Evolutionary conservation across 1,140 invertebrate species (phyloP), one percentile per base, ranked within the genome.

Genomic region (Drosophila tsacasi): DNA sequence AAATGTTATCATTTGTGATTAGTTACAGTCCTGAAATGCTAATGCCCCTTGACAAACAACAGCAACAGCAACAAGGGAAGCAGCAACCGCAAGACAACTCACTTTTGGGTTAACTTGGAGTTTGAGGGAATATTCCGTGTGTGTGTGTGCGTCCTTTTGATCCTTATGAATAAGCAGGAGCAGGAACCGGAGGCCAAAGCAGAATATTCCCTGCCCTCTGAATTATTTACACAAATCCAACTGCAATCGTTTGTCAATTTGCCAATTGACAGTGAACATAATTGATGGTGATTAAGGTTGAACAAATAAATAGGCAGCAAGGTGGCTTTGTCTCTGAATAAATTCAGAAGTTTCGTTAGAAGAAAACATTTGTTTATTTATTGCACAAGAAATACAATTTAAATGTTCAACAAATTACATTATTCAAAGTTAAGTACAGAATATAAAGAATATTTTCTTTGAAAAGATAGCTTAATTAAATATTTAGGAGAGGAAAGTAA

Each of bases 1-100:
- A 90, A 85, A 90, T 90, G 86, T 91, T 90, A 90, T 90, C 85
- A 90, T 90, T 91, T 90, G 79, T 80, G 85, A 90, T 90, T 90
- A 91, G 85, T 90, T 90, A 91, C 86, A 85, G 85, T 82, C 79
- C 89, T 66, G 64, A 68, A 81, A 83, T 83, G 73, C 80, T 77
- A 83, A 86, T 86, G 83, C 83, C 71, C 58, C 40, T 58, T 40
- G 57, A 64, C 60, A 57, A 68, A 67, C 47, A 76, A 59, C 42
- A 54, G 23, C 35, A 49, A 27, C 9, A 21, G 17, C 39, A 46
- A 55, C 59, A 47, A 25, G 62, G 64, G 50, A 55, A 52, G 27
- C 65, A 50, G 25, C 66, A 68, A 50, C 83, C 76, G 76, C 83
- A 78, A 82, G 61, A 86, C 68, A 68, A 73, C 81, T 83, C 67